Evolutionary conservation across 2,888 invertebrate genomes (phyloP).

Genomic region (Caenorhabditis afra): DNA sequence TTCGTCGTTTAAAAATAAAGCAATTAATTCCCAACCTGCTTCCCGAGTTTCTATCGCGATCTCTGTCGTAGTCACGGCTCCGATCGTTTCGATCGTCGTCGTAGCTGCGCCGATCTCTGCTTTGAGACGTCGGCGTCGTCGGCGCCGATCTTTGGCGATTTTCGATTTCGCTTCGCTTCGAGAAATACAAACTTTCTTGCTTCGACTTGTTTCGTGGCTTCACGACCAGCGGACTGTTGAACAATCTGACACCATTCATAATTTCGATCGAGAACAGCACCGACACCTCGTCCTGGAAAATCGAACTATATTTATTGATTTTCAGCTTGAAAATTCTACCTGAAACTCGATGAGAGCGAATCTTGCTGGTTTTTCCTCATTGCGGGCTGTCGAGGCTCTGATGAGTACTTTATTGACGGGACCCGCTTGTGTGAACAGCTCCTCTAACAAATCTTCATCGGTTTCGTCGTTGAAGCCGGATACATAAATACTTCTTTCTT

Average conservation of each 20-base stretch:
- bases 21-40: not conserved
- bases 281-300: constrained; percentile 64
- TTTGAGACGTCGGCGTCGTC: not conserved
- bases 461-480: constrained; percentile 58
- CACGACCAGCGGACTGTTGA: constrained; percentile 60
- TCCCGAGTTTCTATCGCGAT: not conserved
- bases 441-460: constrained; percentile 68
- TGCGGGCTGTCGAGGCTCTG: constrained; percentile 7
- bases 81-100: not conserved
- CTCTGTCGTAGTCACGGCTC: not conserved
- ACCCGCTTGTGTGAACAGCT: constrained; percentile 73
- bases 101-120: not conserved
- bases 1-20: not conserved
- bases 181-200: constrained; percentile 44
- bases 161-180: constrained; percentile 23
- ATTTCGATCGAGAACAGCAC: constrained; percentile 72
- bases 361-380: constrained; percentile 35
- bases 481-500: constrained; percentile 67
- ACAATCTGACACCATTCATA: constrained; percentile 69
- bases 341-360: constrained; percentile 73
- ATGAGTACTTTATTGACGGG: constrained; percentile 63
- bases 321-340: constrained; percentile 15
- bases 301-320: not conserved
- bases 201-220: constrained; percentile 65
- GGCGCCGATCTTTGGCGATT: constrained; percentile 6